A percentile compares a stretch with the other conserved stretches of the same genome.
Conservation (phyloP, 2,888 invertebrate genomes). For the Acheta domesticus region DNA sequence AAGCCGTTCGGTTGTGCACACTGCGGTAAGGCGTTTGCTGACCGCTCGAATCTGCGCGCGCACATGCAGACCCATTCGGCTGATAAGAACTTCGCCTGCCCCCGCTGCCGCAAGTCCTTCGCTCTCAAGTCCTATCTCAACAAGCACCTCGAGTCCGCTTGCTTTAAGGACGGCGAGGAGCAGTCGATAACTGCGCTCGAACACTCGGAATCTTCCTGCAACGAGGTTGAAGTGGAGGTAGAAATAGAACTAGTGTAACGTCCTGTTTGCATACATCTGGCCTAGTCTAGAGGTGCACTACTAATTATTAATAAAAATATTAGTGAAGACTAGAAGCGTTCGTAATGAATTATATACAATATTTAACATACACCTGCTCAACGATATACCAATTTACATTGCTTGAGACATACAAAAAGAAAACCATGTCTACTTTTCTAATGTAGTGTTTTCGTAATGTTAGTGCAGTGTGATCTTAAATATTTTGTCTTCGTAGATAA, state of each 20-base stretch:
- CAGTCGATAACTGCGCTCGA: conserved; percentile 29
- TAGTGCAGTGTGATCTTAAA: background rate
- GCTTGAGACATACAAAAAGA: conserved; percentile 28
- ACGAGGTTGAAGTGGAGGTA: conserved; percentile 30
- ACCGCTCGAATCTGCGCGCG: conserved; percentile 87
- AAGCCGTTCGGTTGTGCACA: conserved; percentile 90
- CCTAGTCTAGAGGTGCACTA: conserved; percentile 20
- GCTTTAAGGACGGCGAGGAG: conserved; percentile 62
- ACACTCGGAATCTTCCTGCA: background rate
- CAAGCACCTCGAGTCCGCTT: conserved; percentile 91
- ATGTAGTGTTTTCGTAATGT: conserved; percentile 19
- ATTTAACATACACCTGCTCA: conserved; percentile 28
- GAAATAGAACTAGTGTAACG: conserved; percentile 29
- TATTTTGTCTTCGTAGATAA: no score
- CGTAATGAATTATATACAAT: conserved; percentile 11
- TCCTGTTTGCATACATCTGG: conserved; percentile 2
- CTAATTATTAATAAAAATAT: background rate
- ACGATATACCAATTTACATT: conserved; percentile 28
- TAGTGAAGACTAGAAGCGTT: background rate
- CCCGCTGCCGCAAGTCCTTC: conserved; percentile 84
- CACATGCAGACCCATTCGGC: conserved; percentile 94
- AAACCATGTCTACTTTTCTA: conserved; percentile 28
- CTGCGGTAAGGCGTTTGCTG: conserved; percentile 93
- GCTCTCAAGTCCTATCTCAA: conserved; percentile 92
- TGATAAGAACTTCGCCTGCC: conserved; percentile 85